These are phyloP conservation scores for Semicossyphus pulcher DNA, from an alignment of 2,113 vertebrate genomes.

Conservation along the genomic window DNA sequence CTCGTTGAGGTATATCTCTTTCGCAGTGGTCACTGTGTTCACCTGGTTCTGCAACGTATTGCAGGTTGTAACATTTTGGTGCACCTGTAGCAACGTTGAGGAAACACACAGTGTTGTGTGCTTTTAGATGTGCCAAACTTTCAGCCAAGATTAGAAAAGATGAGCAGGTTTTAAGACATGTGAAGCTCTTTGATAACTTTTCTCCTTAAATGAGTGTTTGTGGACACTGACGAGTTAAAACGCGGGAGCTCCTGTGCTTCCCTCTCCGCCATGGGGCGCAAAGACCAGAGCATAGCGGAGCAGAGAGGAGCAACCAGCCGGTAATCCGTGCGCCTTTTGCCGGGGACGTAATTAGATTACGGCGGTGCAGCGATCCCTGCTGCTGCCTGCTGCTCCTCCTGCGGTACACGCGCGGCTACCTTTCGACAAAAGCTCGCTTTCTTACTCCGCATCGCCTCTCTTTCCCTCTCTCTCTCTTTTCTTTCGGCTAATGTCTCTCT, in stretches of 20 bases:
- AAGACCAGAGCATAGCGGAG: conserved; percentile 19
- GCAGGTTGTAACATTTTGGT: neutral
- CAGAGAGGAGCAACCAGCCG: conserved; percentile 28
- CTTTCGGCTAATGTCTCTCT: neutral
- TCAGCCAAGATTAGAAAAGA: too few relatives aligned
- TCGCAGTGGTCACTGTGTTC: neutral
- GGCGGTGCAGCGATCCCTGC: conserved; percentile 32
- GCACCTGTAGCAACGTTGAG: neutral
- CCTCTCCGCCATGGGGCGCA: conserved; percentile 59
- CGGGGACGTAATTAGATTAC: conserved; percentile 68
- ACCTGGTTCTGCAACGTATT: neutral
- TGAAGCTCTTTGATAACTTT: neutral
- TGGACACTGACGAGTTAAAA: conserved; percentile 23
- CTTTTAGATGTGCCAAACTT: too few relatives aligned
- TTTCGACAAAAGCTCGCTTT: conserved; percentile 42
- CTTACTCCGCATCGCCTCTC: conserved; percentile 50
- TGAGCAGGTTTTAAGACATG: too few relatives aligned
- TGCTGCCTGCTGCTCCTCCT: conserved; percentile 46
- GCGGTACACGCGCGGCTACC: conserved; percentile 49
- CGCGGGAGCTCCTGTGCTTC: neutral
- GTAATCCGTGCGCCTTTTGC: conserved; percentile 61
- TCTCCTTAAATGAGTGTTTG: neutral
- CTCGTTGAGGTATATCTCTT: neutral
- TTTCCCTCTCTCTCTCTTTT: conserved; percentile 18
- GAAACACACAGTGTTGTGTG: neutral